Conservation (phyloP, 2,113 vertebrate genomes). For the Hydrolagus affinis region DNA sequence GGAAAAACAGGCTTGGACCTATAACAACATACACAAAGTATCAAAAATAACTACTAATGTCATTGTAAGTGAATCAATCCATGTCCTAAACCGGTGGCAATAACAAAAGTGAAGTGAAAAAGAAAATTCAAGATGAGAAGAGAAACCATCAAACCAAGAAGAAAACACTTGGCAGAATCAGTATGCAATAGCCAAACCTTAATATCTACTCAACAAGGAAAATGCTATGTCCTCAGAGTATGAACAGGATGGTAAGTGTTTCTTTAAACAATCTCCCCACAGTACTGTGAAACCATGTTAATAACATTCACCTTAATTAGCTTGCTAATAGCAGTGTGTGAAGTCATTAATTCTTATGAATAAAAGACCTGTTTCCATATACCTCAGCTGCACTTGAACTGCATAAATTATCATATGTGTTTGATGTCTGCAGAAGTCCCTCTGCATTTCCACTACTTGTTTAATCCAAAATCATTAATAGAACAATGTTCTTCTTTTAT, state of each 20-base stretch:
- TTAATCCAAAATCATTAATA: not conserved
- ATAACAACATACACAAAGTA: too few relatives aligned
- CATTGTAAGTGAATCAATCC: not conserved
- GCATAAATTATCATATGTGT: not conserved
- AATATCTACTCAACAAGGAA: not conserved
- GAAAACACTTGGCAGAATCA: not conserved
- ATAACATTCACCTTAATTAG: not conserved
- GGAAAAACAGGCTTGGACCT: too few relatives aligned
- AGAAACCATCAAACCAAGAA: not conserved
- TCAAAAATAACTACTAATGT: too few relatives aligned
- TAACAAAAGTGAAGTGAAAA: not conserved
- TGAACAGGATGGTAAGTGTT: not conserved
- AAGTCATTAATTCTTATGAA: not conserved
- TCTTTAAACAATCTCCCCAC: not conserved
- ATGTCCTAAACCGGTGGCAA: not conserved
- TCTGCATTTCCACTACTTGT: not conserved
- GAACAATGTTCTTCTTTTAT: not conserved
- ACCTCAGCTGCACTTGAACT: not conserved
- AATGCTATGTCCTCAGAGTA: not conserved
- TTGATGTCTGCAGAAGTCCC: not conserved
- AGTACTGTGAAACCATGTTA: not conserved
- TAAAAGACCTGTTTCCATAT: not conserved
- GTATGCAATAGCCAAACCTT: not conserved
- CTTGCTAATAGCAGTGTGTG: not conserved
- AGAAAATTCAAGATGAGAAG: not conserved